Evolutionary conservation across 2,113 vertebrate species (phyloP).

Genomic region (Opisthocomus hoazin): DNA sequence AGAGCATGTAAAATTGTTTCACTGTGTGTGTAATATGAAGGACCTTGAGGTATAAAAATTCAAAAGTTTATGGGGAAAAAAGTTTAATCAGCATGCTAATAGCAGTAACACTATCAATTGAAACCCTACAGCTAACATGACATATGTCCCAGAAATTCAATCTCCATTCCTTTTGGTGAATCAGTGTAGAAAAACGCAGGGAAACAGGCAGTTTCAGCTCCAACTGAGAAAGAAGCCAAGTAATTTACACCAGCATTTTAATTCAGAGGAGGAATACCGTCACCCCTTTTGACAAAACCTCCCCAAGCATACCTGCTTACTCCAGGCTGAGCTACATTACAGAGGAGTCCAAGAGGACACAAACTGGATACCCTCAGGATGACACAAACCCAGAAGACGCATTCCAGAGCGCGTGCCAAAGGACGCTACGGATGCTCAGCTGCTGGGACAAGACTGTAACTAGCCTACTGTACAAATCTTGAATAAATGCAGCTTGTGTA

Average conservation of each 20-base stretch:
- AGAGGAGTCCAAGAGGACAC: background rate
- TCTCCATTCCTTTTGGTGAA: background rate
- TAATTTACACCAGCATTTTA: background rate
- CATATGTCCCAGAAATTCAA: background rate
- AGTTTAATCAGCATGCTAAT: conserved; percentile 8
- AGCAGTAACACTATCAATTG: background rate
- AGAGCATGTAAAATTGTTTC: background rate
- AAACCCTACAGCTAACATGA: conserved; percentile 7
- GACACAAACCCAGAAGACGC: background rate
- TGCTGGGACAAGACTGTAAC: background rate
- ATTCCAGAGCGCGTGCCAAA: background rate
- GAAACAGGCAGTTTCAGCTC: background rate
- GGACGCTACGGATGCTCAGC: background rate
- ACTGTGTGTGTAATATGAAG: background rate
- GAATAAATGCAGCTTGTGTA: background rate
- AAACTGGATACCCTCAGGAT: background rate
- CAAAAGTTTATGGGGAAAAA: background rate
- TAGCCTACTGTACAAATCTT: background rate
- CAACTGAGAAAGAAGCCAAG: background rate
- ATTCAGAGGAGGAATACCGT: background rate
- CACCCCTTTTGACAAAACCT: background rate
- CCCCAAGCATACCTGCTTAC: background rate
- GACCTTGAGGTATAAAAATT: background rate
- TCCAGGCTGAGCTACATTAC: background rate
- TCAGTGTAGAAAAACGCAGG: background rate